phyloP scores from a whole-genome alignment of 1,140 invertebrate genomes.

The Drosophila asahinai region DNA sequence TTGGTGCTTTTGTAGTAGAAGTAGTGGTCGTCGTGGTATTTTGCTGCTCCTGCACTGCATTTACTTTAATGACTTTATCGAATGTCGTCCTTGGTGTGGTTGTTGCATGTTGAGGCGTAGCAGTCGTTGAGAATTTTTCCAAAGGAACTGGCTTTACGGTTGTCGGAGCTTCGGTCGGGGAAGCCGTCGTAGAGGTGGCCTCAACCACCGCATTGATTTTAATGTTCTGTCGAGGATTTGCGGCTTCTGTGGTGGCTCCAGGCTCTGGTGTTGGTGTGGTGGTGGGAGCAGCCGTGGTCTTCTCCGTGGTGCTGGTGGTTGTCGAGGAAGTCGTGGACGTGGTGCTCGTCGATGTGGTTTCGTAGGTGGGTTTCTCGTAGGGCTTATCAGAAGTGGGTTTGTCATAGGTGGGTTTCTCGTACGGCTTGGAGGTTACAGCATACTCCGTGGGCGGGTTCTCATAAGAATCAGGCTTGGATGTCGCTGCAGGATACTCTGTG shows the following conservation, averaged over 20 bases:
- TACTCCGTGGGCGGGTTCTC: conserved; percentile 25
- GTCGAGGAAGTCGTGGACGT: not conserved
- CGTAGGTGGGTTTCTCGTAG: not conserved
- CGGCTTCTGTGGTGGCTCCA: not conserved
- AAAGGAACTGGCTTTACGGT: conserved; percentile 2
- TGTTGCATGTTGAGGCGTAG: conserved; percentile 3
- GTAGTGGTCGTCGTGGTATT: not conserved
- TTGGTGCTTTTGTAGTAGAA: not conserved
- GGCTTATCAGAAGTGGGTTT: not conserved
- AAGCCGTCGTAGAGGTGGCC: not conserved
- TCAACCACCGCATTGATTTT: conserved; percentile 25
- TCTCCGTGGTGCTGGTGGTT: no score
- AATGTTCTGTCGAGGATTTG: conserved; percentile 14
- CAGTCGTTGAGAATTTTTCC: conserved; percentile 18
- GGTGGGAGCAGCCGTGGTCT: not conserved
- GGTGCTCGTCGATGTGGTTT: not conserved
- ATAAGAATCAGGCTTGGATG: not conserved
- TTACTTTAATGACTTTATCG: conserved; percentile 7
- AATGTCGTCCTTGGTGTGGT: conserved; percentile 9
- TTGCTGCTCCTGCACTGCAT: not conserved
- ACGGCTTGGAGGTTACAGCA: not conserved
- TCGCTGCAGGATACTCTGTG: not conserved
- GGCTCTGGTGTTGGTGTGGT: not conserved
- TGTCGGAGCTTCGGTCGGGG: not conserved
- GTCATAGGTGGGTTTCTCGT: not conserved